Conservation (phyloP, 2,888 invertebrate genomes). For the Epinotia ramella region DNA sequence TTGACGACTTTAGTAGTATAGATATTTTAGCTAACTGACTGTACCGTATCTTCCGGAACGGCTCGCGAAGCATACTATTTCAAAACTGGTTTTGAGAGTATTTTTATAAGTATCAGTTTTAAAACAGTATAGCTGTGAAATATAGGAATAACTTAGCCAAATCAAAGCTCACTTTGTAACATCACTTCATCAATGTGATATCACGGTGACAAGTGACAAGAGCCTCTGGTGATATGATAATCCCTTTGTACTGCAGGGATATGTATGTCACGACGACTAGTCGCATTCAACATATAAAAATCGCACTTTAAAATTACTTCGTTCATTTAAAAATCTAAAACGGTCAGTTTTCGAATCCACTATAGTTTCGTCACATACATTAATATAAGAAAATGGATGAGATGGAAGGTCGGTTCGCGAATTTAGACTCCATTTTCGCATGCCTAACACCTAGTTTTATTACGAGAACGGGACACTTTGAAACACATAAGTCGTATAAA, state of each 20-base stretch:
- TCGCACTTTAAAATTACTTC: conserved; percentile 44
- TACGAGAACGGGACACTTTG: conserved; percentile 18
- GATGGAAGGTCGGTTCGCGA: conserved; percentile 33
- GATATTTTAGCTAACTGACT: not conserved
- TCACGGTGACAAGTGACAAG: conserved; percentile 17
- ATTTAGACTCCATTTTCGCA: conserved; percentile 30
- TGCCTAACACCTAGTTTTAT: conserved; percentile 16
- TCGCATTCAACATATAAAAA: conserved; percentile 45
- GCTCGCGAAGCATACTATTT: conserved; percentile 49
- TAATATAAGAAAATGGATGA: conserved; percentile 25
- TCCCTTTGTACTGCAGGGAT: conserved; percentile 78
- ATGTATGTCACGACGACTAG: conserved; percentile 65
- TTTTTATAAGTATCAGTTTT: conserved; percentile 24
- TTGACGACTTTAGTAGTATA: not conserved
- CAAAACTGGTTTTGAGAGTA: conserved; percentile 31
- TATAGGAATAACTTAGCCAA: conserved; percentile 34
- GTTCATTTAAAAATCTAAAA: conserved; percentile 35
- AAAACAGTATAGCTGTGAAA: conserved; percentile 30
- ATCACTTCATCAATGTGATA: not conserved
- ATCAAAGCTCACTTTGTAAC: conserved; percentile 23
- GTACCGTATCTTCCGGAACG: conserved; percentile 54
- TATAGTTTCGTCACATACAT: conserved; percentile 42
- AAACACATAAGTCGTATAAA: conserved; percentile 49
- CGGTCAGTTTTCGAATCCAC: conserved; percentile 38
- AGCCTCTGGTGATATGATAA: conserved; percentile 60